Evolutionary conservation across 2,888 invertebrate species (phyloP).

Genomic region (Bugula neritina): DNA sequence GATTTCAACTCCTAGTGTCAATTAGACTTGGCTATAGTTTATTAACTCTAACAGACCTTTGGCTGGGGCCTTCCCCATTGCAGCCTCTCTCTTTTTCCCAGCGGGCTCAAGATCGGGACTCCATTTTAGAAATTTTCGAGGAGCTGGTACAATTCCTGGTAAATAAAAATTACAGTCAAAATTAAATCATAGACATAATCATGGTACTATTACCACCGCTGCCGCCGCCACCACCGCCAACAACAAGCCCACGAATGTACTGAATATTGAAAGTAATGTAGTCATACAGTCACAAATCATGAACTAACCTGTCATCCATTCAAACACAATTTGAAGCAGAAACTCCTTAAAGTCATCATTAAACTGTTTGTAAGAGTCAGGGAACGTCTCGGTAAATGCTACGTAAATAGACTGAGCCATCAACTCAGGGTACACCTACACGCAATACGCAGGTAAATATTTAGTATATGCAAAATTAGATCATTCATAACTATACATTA

Average conservation of each 20-base stretch:
- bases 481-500: not conserved
- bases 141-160: constrained; percentile 42
- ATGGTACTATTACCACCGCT: too few relatives aligned
- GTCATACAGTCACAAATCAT: too few relatives aligned
- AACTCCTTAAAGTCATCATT: constrained; percentile 47
- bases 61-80: constrained; percentile 20
- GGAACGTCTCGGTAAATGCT: constrained; percentile 47
- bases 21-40: too few relatives aligned
- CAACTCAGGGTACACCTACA: constrained; percentile 46
- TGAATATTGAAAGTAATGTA: too few relatives aligned
- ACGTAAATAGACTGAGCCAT: constrained; percentile 48
- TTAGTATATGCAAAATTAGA: too few relatives aligned
- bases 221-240: too few relatives aligned
- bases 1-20: too few relatives aligned
- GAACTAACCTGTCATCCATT: constrained; percentile 50
- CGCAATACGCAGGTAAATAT: not conserved
- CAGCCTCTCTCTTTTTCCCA: constrained; percentile 37
- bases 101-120: constrained; percentile 46
- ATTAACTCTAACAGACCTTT: too few relatives aligned
- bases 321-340: constrained; percentile 40
- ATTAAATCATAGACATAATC: too few relatives aligned
- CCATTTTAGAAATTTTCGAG: constrained; percentile 46
- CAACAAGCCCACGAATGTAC: too few relatives aligned
- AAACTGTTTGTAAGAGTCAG: constrained; percentile 52
- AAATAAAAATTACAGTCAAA: too few relatives aligned